Evolutionary conservation across 2,888 invertebrate species (phyloP).

Genomic region (Cyclophora punctaria): DNA sequence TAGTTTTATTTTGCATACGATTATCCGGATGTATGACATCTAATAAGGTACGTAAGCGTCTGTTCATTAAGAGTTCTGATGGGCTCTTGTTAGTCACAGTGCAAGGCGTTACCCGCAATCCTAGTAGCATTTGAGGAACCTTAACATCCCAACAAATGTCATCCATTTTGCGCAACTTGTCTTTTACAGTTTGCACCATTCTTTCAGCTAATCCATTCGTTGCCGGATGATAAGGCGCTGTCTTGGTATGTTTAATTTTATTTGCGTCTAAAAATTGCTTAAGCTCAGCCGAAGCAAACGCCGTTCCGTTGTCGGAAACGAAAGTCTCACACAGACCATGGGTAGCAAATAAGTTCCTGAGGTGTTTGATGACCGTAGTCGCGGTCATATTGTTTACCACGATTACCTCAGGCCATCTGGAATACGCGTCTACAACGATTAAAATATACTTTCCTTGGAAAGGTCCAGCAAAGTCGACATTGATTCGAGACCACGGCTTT

Average conservation of each 20-base stretch:
- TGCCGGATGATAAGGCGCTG: constrained; percentile 7
- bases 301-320: constrained; percentile 13
- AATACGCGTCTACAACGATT: constrained; percentile 12
- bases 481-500: constrained; percentile 8
- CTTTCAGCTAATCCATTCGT: constrained; percentile 15
- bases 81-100: background rate
- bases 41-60: background rate
- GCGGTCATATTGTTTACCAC: constrained; percentile 4
- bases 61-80: background rate
- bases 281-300: constrained; percentile 13
- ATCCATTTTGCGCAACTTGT: constrained; percentile 1
- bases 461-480: constrained; percentile 15
- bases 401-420: constrained; percentile 4
- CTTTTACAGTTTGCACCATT: constrained; percentile 12
- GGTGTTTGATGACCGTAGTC: constrained; percentile 5
- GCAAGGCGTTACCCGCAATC: background rate
- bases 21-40: constrained; percentile 1
- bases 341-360: constrained; percentile 5
- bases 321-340: constrained; percentile 5
- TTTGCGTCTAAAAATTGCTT: constrained; percentile 11
- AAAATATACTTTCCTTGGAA: constrained; percentile 8
- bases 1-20: background rate
- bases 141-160: background rate
- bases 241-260: constrained; percentile 8
- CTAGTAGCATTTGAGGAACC: background rate